phyloP scores from a whole-genome alignment of 1,140 invertebrate species.

The Drosophila virilis region DNA sequence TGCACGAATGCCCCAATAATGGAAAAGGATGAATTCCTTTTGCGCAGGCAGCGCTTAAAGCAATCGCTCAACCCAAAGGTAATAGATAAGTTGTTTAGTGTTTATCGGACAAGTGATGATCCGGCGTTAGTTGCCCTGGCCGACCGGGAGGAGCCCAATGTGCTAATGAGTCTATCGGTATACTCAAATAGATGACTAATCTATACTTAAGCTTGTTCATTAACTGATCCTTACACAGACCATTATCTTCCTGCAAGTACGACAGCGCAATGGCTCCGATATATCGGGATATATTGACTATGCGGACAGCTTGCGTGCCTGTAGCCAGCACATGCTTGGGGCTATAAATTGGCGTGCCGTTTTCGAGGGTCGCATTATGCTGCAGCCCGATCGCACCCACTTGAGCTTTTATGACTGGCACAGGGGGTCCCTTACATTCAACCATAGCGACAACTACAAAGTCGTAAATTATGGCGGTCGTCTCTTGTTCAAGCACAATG shows the following conservation, averaged over 20 bases:
- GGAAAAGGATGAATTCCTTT: conserved; percentile 48
- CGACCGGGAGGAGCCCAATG: conserved; percentile 41
- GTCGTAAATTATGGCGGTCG: not conserved
- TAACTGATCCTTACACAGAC: conserved; percentile 6
- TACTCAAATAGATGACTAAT: not conserved
- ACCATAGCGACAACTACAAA: conserved; percentile 11
- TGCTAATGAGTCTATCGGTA: conserved; percentile 56
- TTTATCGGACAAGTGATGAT: conserved; percentile 41
- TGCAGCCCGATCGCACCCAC: conserved; percentile 17
- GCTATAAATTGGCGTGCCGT: conserved; percentile 21
- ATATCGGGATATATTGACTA: conserved; percentile 37
- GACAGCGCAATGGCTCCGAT: conserved; percentile 21
- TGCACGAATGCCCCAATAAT: conserved; percentile 28
- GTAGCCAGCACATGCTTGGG: not conserved
- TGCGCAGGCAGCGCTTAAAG: not conserved
- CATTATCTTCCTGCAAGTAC: conserved; percentile 31
- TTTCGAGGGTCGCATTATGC: conserved; percentile 9
- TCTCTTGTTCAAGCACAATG: conserved; percentile 31
- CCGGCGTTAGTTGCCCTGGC: conserved; percentile 36
- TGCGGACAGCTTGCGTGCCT: conserved; percentile 18
- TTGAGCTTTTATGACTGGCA: conserved; percentile 38
- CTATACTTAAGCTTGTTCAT: too few relatives aligned
- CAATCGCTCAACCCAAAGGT: conserved; percentile 37
- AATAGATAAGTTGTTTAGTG: conserved; percentile 10
- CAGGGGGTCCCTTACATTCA: not conserved